Percentiles rank a stretch among this genome's conserved stretches.
Evolutionary conservation across 2,797 vertebrate genomes (phyloP).

Genomic region (Sebastes elongatus): DNA sequence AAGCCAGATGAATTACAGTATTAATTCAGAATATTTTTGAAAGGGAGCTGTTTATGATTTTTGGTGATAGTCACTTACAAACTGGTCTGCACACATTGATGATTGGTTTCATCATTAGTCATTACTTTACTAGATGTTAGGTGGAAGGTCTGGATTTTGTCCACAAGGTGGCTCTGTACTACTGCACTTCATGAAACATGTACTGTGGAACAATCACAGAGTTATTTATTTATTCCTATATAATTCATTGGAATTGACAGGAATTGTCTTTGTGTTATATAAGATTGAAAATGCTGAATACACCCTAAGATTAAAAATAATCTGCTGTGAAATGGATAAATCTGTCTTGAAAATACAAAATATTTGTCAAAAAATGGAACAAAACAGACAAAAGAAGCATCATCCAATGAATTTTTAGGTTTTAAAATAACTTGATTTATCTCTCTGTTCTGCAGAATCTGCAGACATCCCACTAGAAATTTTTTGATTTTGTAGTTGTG

Average conservation of each 20-base stretch:
- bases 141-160: neutral
- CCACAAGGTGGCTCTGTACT: constrained; percentile 78
- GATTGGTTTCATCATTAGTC: neutral
- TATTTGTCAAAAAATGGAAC: neutral
- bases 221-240: neutral
- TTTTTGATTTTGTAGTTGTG: neutral
- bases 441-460: neutral
- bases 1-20: neutral
- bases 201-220: neutral
- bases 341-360: neutral
- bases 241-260: neutral
- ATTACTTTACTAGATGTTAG: neutral
- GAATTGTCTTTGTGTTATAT: neutral
- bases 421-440: neutral
- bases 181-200: neutral
- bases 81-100: neutral
- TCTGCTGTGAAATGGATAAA: neutral
- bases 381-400: neutral
- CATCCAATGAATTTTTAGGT: neutral
- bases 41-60: neutral
- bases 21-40: neutral
- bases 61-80: neutral
- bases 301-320: neutral
- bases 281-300: neutral
- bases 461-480: neutral